A percentile compares a stretch with the other conserved stretches of the same genome.
These are phyloP conservation scores for Drosophila atroscutellata DNA, from an alignment of 2,888 invertebrate species.

Conservation along the genomic window DNA sequence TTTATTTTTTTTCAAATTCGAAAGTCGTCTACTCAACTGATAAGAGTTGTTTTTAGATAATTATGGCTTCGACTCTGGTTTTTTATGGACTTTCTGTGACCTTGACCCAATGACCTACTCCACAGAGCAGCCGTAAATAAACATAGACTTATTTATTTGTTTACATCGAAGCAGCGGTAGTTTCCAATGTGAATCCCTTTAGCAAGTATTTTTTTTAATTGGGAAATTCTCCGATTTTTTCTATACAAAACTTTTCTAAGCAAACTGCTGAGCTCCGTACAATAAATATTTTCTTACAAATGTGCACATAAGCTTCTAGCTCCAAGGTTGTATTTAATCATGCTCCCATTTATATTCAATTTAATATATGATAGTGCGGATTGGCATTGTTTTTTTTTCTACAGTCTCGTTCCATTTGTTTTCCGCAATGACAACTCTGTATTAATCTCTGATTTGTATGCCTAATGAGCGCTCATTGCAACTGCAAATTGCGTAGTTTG, in stretches of 20 bases:
- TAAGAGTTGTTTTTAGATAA: constrained; percentile 7
- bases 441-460: constrained; percentile 50
- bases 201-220: not conserved
- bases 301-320: constrained; percentile 13
- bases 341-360: constrained; percentile 58
- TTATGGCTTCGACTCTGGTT: not conserved
- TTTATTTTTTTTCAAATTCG: not conserved
- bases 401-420: constrained; percentile 33
- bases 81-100: constrained; percentile 33
- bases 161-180: constrained; percentile 1
- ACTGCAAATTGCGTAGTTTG: constrained; percentile 53
- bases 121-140: not conserved
- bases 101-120: constrained; percentile 49
- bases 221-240: constrained; percentile 13
- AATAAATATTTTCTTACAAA: not conserved
- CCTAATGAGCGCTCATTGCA: constrained; percentile 21
- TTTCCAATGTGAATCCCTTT: not conserved
- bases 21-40: constrained; percentile 7
- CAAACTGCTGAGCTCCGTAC: constrained; percentile 13
- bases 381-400: constrained; percentile 50
- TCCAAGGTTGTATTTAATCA: constrained; percentile 73
- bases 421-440: constrained; percentile 51
- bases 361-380: constrained; percentile 45
- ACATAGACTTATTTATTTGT: not conserved
- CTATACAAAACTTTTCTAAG: constrained; percentile 24